Conservation (phyloP, 2,797 vertebrate species). For the Staurois parvus region DNA sequence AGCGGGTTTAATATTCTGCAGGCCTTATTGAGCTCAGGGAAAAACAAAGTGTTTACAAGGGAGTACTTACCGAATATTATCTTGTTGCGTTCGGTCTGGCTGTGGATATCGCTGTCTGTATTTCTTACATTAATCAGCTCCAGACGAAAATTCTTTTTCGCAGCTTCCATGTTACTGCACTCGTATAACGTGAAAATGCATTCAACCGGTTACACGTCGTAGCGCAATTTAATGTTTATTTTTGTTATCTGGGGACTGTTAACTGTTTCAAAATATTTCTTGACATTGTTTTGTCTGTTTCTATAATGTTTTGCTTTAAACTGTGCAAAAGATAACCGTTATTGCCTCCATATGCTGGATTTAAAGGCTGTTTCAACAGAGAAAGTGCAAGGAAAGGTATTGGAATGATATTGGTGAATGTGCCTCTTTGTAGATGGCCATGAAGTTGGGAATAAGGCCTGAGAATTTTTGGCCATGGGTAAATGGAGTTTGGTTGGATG, state of each 20-base stretch:
- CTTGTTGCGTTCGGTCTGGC: slow-evolving; percentile 11
- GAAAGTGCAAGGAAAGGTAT: neutral
- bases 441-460: too few relatives aligned
- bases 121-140: slow-evolving; percentile 51
- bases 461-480: too few relatives aligned
- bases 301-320: slow-evolving; percentile 28
- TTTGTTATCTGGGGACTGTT: slow-evolving; percentile 19
- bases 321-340: slow-evolving; percentile 26
- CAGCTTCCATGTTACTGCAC: slow-evolving; percentile 35
- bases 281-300: slow-evolving; percentile 50
- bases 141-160: slow-evolving; percentile 43
- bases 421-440: neutral
- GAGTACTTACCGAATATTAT: slow-evolving; percentile 45
- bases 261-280: slow-evolving; percentile 31
- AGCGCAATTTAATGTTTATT: slow-evolving; percentile 24
- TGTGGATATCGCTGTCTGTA: slow-evolving; percentile 32
- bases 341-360: slow-evolving; percentile 38
- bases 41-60: slow-evolving; percentile 50
- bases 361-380: neutral
- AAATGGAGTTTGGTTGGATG: too few relatives aligned
- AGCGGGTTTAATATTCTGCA: slow-evolving; percentile 13
- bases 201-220: slow-evolving; percentile 5
- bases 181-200: slow-evolving; percentile 37
- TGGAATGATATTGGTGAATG: neutral
- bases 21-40: slow-evolving; percentile 9